Percentiles rank a stretch among this genome's conserved stretches.
These are phyloP conservation scores for Phylloscopus whistleri DNA, from an alignment of 2,113 vertebrate species.

Conservation along the genomic window DNA sequence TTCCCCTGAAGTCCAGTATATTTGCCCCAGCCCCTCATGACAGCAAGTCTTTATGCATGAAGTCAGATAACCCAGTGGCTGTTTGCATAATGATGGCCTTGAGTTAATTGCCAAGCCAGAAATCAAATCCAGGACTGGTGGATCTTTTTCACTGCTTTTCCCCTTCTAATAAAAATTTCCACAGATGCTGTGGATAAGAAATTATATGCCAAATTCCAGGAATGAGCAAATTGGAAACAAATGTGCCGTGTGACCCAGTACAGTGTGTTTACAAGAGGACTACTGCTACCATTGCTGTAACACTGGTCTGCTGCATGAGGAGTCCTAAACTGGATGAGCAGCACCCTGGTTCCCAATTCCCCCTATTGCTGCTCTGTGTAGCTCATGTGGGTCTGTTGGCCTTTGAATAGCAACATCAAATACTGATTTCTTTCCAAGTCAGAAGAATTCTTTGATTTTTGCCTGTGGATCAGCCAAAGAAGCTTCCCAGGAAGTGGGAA, in stretches of 20 bases:
- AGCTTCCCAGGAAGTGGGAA: background rate
- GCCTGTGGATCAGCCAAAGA: background rate
- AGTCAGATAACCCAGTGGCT: background rate
- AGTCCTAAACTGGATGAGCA: background rate
- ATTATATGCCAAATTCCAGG: background rate
- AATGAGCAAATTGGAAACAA: conserved; percentile 34
- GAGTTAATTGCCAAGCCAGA: background rate
- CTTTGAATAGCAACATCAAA: background rate
- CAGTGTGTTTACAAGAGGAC: background rate
- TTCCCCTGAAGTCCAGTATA: background rate
- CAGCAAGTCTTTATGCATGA: background rate
- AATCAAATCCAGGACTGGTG: background rate
- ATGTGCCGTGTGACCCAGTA: background rate
- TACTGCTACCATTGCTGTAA: background rate
- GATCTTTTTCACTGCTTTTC: background rate
- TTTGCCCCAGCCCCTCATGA: background rate
- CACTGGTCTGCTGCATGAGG: background rate
- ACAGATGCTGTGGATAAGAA: background rate
- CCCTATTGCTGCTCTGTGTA: no score
- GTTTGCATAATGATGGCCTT: background rate
- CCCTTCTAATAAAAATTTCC: conserved; percentile 9
- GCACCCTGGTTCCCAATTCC: background rate
- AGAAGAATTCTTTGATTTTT: background rate
- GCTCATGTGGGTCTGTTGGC: rapidly evolving
- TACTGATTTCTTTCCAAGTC: background rate